phyloP scores from a whole-genome alignment of 2,113 vertebrate species.

The Petromus typicus region DNA sequence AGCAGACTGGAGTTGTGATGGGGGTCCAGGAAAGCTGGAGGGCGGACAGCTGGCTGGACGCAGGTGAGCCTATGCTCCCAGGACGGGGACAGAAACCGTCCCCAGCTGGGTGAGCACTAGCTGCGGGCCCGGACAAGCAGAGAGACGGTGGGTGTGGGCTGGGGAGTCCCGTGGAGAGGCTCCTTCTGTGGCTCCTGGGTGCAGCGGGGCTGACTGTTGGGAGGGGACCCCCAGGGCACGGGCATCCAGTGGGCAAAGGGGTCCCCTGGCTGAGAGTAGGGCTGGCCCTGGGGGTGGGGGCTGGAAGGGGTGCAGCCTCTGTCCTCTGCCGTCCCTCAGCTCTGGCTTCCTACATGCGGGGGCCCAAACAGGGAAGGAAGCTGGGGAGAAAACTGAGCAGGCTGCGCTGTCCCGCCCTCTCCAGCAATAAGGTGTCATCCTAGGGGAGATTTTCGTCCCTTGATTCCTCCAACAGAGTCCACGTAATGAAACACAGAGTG shows the following conservation, averaged over 20 bases:
- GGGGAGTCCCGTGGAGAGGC: neutral
- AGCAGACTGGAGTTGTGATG: neutral
- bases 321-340: fast-evolving
- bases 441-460: neutral
- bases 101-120: neutral
- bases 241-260: too few relatives aligned
- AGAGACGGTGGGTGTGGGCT: too few relatives aligned
- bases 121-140: neutral
- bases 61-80: neutral
- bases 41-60: neutral
- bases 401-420: neutral
- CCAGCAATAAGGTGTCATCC: neutral
- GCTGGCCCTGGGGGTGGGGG: too few relatives aligned
- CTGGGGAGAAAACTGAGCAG: neutral
- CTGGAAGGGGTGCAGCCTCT: fast-evolving
- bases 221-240: neutral
- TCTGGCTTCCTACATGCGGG: too few relatives aligned
- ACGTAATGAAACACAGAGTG: neutral
- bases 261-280: too few relatives aligned
- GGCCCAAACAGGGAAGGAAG: neutral
- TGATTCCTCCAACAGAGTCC: neutral
- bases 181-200: neutral
- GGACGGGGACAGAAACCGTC: neutral
- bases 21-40: neutral
- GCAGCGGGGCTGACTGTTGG: neutral